Base-by-base conservation (phyloP, 1,140 invertebrate species). In the Drosophila athabasca region DNA sequence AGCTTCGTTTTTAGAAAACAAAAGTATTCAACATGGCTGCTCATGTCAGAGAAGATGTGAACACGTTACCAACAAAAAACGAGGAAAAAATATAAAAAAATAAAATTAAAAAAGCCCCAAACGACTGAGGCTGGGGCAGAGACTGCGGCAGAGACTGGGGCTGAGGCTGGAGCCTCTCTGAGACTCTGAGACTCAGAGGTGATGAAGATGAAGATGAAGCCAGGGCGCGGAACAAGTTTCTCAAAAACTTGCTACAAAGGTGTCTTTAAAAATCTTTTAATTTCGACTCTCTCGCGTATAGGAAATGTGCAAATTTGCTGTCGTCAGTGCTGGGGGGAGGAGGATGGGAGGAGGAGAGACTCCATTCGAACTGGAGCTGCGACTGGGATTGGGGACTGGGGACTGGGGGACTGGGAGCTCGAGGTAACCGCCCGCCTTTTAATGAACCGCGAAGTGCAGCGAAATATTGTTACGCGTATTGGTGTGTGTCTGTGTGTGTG, bases 361-460 rank as follows among this genome's bases (percentile, higher is more conserved):
- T 69, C 64, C 64, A 68, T 52, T 48, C 22, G 49, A 6, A 31
- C 45, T 53, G 64, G 45, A 49, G 53, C 22, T 44, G 44, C 13
- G 31, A 1, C 48, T 8, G 8, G 24, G 17, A 58, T 31, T 26
- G 7, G 22, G 29, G 48, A 50, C 39, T 54, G 44, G 19, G 46
- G 49, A 68, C 44, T 46, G 61, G 60, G 51, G 77, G 89, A 80
- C 75, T 31, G 29, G 29, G 29, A 9, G 8, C 24, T 24, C 24
- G 24, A 24, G 24, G 24, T 24, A 24, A 24, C 24, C 24, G 89
- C 87, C 90, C 80, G 90, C 85, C 73, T 88, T 87, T 91, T 91
- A 91, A 90, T 91, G 90, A 91, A 91, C 75, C 90, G 90, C 90
- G 87, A 91, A 91, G 87, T 89, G 90, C 81, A 91, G 79, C 77